Evolutionary conservation across 2,113 vertebrate species (phyloP).

Genomic region (Muscicapa adusta): DNA sequence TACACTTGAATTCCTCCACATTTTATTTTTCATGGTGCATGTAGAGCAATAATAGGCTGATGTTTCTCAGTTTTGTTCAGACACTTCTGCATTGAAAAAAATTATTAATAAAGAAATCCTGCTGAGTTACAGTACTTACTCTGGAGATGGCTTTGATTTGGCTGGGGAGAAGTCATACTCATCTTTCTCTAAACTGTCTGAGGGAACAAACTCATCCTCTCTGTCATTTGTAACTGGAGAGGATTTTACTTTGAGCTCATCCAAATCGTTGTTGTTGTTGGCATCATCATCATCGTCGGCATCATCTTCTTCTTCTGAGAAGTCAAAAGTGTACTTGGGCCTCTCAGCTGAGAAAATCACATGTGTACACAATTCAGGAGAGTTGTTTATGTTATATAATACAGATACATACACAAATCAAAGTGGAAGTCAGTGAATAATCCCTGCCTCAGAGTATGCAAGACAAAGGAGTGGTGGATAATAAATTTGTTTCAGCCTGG

Average conservation of each 20-base stretch:
- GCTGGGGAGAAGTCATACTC: conserved; percentile 80
- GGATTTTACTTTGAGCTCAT: conserved; percentile 78
- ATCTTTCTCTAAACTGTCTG: conserved; percentile 78
- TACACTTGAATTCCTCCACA: not conserved
- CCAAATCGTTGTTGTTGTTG: conserved; percentile 73
- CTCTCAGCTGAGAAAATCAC: conserved; percentile 80
- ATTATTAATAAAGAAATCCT: not conserved
- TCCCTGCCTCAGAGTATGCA: not conserved
- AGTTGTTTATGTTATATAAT: not conserved
- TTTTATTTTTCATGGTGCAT: not conserved
- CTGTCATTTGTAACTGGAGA: conserved; percentile 84
- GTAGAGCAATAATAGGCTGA: not conserved
- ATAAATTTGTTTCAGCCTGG: not conserved
- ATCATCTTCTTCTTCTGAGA: conserved; percentile 93
- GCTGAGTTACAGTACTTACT: conserved; percentile 68
- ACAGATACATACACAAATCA: not conserved
- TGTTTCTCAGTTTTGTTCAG: not conserved
- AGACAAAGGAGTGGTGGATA: not conserved
- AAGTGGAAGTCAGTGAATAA: not conserved
- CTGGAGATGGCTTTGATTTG: conserved; percentile 75
- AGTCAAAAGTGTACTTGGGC: conserved; percentile 97
- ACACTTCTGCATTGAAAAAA: not conserved
- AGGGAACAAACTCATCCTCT: conserved; percentile 80
- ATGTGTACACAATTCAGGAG: not conserved
- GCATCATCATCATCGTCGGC: conserved; percentile 79